These are phyloP conservation scores for Brachionus plicatilis DNA, from an alignment of 1,140 invertebrate species.

Conservation along the genomic window DNA sequence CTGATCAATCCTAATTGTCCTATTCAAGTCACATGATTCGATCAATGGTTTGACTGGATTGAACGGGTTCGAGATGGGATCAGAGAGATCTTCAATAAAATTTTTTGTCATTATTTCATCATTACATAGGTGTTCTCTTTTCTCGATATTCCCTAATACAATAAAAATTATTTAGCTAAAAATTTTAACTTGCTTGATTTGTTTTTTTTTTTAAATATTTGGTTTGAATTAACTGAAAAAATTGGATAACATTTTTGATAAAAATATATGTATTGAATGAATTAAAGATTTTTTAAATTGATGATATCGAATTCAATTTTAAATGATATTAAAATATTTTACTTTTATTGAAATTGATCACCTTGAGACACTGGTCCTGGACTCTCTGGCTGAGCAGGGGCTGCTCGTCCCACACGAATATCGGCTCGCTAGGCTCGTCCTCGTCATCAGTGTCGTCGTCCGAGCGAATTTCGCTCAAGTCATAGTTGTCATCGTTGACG, in stretches of 20 bases:
- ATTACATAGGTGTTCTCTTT: not conserved
- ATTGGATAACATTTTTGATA: no score
- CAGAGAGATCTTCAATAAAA: not conserved
- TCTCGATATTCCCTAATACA: not conserved
- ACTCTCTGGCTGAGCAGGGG: conserved; percentile 42
- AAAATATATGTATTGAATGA: no score
- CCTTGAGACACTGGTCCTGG: conserved; percentile 15
- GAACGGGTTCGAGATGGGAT: not conserved
- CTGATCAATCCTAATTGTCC: conserved; percentile 43
- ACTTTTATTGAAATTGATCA: conserved; percentile 26
- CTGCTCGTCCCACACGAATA: conserved; percentile 43
- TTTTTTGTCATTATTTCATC: not conserved
- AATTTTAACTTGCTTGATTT: no score
- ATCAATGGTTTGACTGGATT: conserved; percentile 41
- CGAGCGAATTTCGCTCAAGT: conserved; percentile 44
- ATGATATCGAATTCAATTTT: no score
- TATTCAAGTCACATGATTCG: conserved; percentile 58
- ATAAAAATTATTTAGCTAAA: no score
- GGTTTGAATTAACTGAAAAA: no score
- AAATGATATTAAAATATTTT: no score
- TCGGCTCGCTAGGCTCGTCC: conserved; percentile 42
- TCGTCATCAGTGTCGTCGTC: conserved; percentile 46
- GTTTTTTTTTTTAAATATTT: no score
- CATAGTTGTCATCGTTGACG: conserved; percentile 44
- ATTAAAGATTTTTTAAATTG: no score